Base-by-base conservation (phyloP, 2,113 vertebrate species). In the Psophia crepitans region DNA sequence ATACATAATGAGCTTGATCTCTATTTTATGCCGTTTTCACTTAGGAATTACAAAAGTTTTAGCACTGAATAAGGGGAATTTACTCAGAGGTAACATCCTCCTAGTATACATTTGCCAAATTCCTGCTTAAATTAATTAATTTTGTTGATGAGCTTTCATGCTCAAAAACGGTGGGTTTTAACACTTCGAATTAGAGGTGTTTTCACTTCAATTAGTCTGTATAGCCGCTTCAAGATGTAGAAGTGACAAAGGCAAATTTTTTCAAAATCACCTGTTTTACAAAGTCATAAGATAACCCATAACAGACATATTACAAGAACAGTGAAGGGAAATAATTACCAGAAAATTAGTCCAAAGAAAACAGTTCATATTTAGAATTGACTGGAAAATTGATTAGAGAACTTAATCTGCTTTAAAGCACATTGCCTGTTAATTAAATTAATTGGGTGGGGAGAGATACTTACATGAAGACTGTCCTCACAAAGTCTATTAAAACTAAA, bases 391-490 rank as follows among this genome's bases (percentile, higher is more conserved):
- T 28, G 8, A 7, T 69, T 54, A 58, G 24, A 56, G 64, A 84
- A 41, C 12, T 17, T 66, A 39, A 41, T 58, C 28, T 54, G 33
- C 54, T 83, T 58, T 57, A 82, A 86, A 49, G 24, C 7, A 22
- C 6, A 6, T 39, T 73, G 37, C n/a, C 37, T 68, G 37, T 61
- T 83, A 70, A 35, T 86, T 89, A 65, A 70, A 35, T 86, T 89
- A 65, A 12, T 0, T 33, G 9, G 1, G 5, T n/a, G 4, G 33
- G 5, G 5, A 8, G 41, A 43, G 13, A 54, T 33, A 37, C 14
- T 61, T 74, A 14, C 2, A 7, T 81, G 43, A 85, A 63, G 13
- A 6, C 39, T 81, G 11, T 56, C 21, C 12, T 77, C 22, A 65
- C 33, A 83, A 75, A 86, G 21, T 68, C 27, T 73, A 2, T 32